phyloP scores from a whole-genome alignment of 2,797 vertebrate species.

The Anabas testudineus region DNA sequence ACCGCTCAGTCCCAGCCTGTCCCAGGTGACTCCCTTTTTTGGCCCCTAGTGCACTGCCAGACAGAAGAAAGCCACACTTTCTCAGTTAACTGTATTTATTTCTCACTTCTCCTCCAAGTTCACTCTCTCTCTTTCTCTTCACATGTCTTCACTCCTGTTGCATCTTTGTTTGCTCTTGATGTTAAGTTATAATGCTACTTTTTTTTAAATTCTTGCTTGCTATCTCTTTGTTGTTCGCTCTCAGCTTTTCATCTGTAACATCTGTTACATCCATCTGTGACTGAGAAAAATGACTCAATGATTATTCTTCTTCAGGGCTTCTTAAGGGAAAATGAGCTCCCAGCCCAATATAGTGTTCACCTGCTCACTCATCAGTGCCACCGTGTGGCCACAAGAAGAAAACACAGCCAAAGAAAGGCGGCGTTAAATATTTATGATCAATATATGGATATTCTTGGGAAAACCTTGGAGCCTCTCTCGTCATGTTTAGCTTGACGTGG shows the following conservation, averaged over 20 bases:
- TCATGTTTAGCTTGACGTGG: constrained; percentile 14
- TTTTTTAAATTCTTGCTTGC: constrained; percentile 66
- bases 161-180: constrained; percentile 55
- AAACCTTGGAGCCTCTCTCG: constrained; percentile 31
- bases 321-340: constrained; percentile 20
- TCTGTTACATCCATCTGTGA: constrained; percentile 39
- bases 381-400: constrained; percentile 71
- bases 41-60: constrained; percentile 71
- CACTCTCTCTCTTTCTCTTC: constrained; percentile 78
- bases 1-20: constrained; percentile 45
- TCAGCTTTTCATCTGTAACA: constrained; percentile 43
- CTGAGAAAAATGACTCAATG: constrained; percentile 60
- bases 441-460: constrained; percentile 36
- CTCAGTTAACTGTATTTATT: constrained; percentile 39
- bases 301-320: constrained; percentile 51
- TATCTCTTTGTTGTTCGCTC: constrained; percentile 54
- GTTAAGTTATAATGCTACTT: constrained; percentile 49
- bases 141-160: constrained; percentile 45
- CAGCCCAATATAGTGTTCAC: constrained; percentile 23
- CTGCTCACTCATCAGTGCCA: constrained; percentile 67
- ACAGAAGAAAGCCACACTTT: constrained; percentile 67
- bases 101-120: constrained; percentile 50
- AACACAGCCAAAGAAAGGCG: constrained; percentile 54
- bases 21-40: constrained; percentile 16
- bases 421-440: constrained; percentile 54